These are phyloP conservation scores for Xylocampa areola DNA, from an alignment of 2,888 invertebrate genomes.

Conservation along the genomic window DNA sequence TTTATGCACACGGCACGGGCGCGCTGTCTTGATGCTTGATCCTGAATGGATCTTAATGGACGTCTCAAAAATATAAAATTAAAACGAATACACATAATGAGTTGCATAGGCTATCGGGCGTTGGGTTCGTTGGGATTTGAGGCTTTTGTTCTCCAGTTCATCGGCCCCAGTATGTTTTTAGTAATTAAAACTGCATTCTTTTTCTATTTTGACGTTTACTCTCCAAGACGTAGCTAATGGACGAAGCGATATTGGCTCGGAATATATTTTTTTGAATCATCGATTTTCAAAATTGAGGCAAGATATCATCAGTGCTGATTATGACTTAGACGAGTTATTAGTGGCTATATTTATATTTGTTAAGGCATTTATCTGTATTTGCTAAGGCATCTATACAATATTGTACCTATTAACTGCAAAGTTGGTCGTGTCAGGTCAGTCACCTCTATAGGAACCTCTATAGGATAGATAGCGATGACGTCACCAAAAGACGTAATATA, in stretches of 20 bases:
- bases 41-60: constrained; percentile 83
- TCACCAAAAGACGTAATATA: too few relatives aligned
- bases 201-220: constrained; percentile 56
- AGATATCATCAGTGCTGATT: constrained; percentile 3
- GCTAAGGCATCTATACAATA: too few relatives aligned
- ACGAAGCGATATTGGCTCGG: constrained; percentile 33
- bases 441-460: too few relatives aligned
- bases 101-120: constrained; percentile 78
- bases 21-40: constrained; percentile 70
- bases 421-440: too few relatives aligned
- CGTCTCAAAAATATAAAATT: constrained; percentile 83
- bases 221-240: constrained; percentile 43
- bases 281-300: constrained; percentile 13
- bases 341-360: too few relatives aligned
- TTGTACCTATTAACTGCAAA: too few relatives aligned
- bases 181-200: constrained; percentile 80
- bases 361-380: too few relatives aligned
- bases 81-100: constrained; percentile 80
- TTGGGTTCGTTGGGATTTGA: constrained; percentile 70
- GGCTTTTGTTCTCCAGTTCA: constrained; percentile 78
- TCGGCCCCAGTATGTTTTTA: constrained; percentile 67
- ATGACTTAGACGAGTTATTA: too few relatives aligned
- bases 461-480: too few relatives aligned
- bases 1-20: constrained; percentile 69
- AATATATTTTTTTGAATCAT: constrained; percentile 32